A percentile compares a stretch with the other conserved stretches of the same genome.
phyloP scores from a whole-genome alignment of 2,888 invertebrate genomes.

The Aphodius sticticus region DNA sequence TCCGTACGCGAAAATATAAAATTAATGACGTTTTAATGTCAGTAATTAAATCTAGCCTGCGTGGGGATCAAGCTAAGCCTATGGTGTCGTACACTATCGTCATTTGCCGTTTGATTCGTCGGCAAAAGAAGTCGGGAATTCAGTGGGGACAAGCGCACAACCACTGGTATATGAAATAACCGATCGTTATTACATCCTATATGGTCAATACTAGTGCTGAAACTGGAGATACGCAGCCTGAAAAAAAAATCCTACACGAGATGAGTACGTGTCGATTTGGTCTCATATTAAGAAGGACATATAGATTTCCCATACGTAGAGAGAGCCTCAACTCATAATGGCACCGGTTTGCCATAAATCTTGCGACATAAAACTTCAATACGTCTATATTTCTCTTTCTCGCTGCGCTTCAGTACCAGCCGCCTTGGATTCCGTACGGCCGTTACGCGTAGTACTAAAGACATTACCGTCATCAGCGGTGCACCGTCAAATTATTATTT shows the following conservation, averaged over 20 bases:
- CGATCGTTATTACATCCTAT: background rate
- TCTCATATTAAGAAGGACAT: slow-evolving; percentile 36
- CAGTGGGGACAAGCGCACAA: background rate
- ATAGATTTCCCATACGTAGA: slow-evolving; percentile 36
- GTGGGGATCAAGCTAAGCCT: background rate
- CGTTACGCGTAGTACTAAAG: background rate
- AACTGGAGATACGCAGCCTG: background rate
- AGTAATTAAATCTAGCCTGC: background rate
- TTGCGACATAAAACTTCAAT: background rate
- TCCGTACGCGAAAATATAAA: background rate
- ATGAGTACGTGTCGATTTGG: background rate
- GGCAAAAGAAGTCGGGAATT: background rate
- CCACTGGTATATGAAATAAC: background rate
- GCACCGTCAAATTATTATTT: background rate
- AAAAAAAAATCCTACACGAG: background rate
- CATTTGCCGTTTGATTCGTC: background rate
- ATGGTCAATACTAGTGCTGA: background rate
- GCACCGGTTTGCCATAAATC: slow-evolving; percentile 19
- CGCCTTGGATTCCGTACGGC: background rate
- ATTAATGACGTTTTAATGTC: background rate
- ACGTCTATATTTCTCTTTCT: slow-evolving; percentile 4
- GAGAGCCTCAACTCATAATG: slow-evolving; percentile 23
- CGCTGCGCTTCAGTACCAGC: background rate
- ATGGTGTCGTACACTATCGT: background rate
- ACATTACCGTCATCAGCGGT: background rate